Evolutionary conservation across 2,888 invertebrate genomes (phyloP).

Genomic region (Amaurobius ferox): DNA sequence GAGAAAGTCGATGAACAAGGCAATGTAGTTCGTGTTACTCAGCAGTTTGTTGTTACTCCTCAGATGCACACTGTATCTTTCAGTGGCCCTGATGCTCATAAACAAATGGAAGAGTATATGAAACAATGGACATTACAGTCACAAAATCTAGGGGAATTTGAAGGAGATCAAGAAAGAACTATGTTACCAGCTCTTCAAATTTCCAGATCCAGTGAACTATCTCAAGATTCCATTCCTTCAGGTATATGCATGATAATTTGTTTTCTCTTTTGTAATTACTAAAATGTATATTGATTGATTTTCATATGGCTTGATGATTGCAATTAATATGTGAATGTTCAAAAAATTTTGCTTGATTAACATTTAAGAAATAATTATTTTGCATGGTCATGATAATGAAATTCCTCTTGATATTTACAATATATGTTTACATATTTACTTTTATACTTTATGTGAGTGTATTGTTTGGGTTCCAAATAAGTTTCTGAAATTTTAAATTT

Average conservation of each 20-base stretch:
- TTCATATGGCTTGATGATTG: background rate
- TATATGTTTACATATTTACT: no score
- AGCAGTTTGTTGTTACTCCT: conserved; percentile 79
- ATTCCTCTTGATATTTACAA: no score
- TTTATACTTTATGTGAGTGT: no score
- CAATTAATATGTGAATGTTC: background rate
- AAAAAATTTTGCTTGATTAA: background rate
- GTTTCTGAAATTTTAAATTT: no score
- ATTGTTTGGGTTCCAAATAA: no score
- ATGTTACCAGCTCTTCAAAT: conserved; percentile 20
- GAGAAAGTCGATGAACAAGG: conserved; percentile 74
- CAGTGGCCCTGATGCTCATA: conserved; percentile 80
- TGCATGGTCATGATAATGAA: no score
- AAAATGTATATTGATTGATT: no score
- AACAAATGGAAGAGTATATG: conserved; percentile 80
- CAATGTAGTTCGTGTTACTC: conserved; percentile 70
- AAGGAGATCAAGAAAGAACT: background rate
- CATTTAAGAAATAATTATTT: background rate
- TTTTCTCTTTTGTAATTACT: background rate
- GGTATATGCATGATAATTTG: conserved; percentile 28
- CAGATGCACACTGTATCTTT: conserved; percentile 80
- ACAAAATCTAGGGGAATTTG: conserved; percentile 30
- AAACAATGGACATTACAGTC: conserved; percentile 74
- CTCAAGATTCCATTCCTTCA: conserved; percentile 33
- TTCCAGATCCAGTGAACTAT: conserved; percentile 23